phyloP scores from a whole-genome alignment of 2,113 vertebrate genomes.

The Butastur rufipennis region DNA sequence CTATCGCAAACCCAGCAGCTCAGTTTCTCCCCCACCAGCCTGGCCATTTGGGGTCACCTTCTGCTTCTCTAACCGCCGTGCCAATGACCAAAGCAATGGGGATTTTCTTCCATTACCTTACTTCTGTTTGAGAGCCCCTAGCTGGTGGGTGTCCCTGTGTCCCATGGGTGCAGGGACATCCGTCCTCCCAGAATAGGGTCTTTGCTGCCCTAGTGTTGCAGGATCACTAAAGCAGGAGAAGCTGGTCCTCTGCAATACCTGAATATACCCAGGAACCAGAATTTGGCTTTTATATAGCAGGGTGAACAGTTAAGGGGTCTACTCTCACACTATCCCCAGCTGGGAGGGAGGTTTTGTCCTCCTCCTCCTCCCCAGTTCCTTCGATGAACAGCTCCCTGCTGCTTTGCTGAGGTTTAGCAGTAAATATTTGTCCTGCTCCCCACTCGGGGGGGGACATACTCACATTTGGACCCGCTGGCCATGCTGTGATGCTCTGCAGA shows the following conservation, averaged over 20 bases:
- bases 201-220: neutral
- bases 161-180: neutral
- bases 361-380: neutral
- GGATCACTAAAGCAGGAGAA: neutral
- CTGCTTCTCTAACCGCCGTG: neutral
- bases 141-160: neutral
- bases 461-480: fast-evolving
- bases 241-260: neutral
- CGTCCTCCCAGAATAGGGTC: neutral
- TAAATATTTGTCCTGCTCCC: neutral
- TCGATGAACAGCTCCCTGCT: neutral
- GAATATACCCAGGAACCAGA: fast-evolving
- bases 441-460: fast-evolving
- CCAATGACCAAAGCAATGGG: fast-evolving
- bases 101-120: neutral
- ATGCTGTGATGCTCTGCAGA: fast-evolving
- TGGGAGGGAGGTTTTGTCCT: neutral
- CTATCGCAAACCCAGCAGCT: neutral
- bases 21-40: neutral
- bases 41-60: neutral
- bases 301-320: neutral
- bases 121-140: neutral
- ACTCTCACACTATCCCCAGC: neutral
- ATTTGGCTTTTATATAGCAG: neutral
- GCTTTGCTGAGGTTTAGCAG: neutral